A percentile compares a stretch with the other conserved stretches of the same genome.
phyloP scores from a whole-genome alignment of 2,113 vertebrate species.

The Amphiprion percula region DNA sequence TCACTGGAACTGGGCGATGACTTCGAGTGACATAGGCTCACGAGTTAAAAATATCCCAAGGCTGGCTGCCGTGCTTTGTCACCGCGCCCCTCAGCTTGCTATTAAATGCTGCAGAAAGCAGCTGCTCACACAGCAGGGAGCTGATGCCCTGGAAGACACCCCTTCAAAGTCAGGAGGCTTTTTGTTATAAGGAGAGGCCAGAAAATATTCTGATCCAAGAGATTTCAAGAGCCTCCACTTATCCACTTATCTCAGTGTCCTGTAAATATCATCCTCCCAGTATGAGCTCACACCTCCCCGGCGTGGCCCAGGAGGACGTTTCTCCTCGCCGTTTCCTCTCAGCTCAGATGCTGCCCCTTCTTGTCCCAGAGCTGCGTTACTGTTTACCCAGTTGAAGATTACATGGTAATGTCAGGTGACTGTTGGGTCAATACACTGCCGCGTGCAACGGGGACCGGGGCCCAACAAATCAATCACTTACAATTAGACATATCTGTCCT shows the following conservation, averaged over 20 bases:
- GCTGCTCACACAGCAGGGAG: constrained; percentile 76
- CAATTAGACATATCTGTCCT: constrained; percentile 79
- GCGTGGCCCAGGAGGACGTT: constrained; percentile 27
- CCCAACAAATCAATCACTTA: constrained; percentile 81
- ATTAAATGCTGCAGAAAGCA: constrained; percentile 75
- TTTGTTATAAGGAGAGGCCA: constrained; percentile 40
- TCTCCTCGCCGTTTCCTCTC: constrained; percentile 39
- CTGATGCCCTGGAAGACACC: constrained; percentile 56
- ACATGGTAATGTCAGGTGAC: constrained; percentile 78
- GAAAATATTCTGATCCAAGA: constrained; percentile 63
- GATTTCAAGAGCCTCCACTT: constrained; percentile 73
- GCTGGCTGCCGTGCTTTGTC: constrained; percentile 67
- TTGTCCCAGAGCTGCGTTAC: constrained; percentile 33
- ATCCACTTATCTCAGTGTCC: constrained; percentile 76
- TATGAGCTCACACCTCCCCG: constrained; percentile 43
- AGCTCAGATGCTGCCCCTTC: constrained; percentile 18
- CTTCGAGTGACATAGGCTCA: constrained; percentile 64
- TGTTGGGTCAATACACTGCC: constrained; percentile 71
- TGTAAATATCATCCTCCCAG: constrained; percentile 66
- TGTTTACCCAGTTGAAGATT: constrained; percentile 74
- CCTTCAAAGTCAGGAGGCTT: constrained; percentile 68
- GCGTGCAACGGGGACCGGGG: constrained; percentile 27
- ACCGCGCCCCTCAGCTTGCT: constrained; percentile 55
- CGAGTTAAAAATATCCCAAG: constrained; percentile 74
- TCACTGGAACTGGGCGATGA: constrained; percentile 49